Evolutionary conservation across 2,113 vertebrate genomes (phyloP), one percentile per base, ranked within the genome.

Genomic region (Grus americana): DNA sequence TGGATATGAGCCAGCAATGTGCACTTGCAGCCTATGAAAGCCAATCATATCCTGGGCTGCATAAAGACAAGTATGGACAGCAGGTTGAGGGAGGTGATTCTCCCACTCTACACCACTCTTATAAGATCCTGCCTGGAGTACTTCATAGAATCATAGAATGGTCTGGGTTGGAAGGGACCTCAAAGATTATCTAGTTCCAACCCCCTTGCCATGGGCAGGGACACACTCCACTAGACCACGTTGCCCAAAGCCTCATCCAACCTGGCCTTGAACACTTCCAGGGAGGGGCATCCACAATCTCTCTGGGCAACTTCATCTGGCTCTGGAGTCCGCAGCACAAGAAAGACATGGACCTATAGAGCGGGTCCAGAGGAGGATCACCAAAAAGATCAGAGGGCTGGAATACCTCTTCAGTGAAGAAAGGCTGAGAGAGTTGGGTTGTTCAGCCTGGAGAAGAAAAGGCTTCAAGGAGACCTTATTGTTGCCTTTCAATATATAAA

Each of bases 1-100:
- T 29, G 12, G 11, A 15, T 34, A 34, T 26, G 9, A 82, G 13
- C 5, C 0, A 1, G 29, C 9, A 34, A 26, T 52, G 3, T 30
- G 4, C 5, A 9, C 16, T 15, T 86, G 44, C 6, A 90, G 5
- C 16, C 30, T 3, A 3, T 63, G 55, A 79, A 87, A 63, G 4
- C 7, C 16, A 65, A 15, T 26, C 2, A 3, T 29, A 57, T 38
- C 14, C 22, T 63, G 30, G 14, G 19, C 34, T 90, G 40, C 40
- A 42, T 34, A 24, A 36, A 44, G 50, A 40, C 7, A 71, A 13
- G 4, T 21, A 3, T 54, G 9, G 6, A 6, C 49, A 54, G 4
- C 24, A 58, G 32, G 6, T 12, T 5, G 9, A 68, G 38, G 34
- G 6, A 74, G 3, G 2, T 36, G 14, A 65, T 54, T 65, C 9